phyloP scores from a whole-genome alignment of 2,113 vertebrate genomes.

The Lagenorhynchus albirostris region DNA sequence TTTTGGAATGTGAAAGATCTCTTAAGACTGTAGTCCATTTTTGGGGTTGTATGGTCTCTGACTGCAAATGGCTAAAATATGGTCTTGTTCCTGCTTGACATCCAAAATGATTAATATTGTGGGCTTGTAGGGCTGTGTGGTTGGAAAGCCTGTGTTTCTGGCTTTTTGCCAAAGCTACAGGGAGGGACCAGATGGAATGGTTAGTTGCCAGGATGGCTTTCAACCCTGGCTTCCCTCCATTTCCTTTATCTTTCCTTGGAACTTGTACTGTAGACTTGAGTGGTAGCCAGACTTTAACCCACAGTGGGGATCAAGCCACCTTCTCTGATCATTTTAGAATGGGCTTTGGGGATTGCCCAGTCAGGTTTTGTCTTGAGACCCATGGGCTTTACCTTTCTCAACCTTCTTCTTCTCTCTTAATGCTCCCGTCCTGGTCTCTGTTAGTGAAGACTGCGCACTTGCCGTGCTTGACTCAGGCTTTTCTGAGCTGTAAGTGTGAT shows the following conservation, averaged over 20 bases:
- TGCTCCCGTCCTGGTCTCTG: conserved; percentile 88
- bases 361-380: background rate
- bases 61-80: background rate
- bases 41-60: background rate
- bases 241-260: background rate
- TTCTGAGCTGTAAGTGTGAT: conserved; percentile 89
- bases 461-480: conserved; percentile 90
- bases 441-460: conserved; percentile 95
- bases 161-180: background rate
- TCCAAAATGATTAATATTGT: background rate
- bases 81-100: background rate
- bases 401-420: conserved; percentile 73
- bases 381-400: background rate
- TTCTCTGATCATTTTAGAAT: background rate
- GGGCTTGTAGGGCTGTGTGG: background rate
- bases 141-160: background rate
- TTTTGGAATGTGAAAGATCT: background rate
- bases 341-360: rapidly evolving
- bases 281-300: background rate
- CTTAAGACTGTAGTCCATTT: background rate
- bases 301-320: background rate
- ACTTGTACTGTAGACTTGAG: background rate
- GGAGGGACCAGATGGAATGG: background rate
- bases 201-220: background rate
- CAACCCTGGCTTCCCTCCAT: background rate